A percentile compares a stretch with the other conserved stretches of the same genome.
Evolutionary conservation across 2,888 invertebrate genomes (phyloP).

Genomic region (Ernsta delagoae): DNA sequence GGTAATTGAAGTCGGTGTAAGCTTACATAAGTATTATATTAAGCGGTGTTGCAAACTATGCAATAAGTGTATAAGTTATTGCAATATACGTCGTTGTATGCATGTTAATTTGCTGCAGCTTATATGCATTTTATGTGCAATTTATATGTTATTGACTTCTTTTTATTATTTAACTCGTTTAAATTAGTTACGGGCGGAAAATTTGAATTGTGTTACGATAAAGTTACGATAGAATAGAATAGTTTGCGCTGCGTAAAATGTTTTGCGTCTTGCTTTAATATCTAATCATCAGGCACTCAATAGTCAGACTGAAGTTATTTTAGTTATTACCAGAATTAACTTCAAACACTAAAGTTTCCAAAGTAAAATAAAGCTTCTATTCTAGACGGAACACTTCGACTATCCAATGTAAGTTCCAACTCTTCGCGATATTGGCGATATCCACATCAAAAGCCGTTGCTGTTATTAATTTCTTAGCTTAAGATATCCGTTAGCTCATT

Average conservation of each 20-base stretch:
- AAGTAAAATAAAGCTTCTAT: no score
- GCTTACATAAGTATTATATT: conserved; percentile 26
- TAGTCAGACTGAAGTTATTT: no score
- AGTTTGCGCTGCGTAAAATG: no score
- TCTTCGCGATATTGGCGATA: no score
- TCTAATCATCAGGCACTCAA: no score
- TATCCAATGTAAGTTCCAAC: no score
- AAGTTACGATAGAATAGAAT: no score
- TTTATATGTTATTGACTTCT: conserved; percentile 13
- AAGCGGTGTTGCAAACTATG: conserved; percentile 25
- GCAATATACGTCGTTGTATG: conserved; percentile 23
- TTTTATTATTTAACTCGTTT: conserved; percentile 1
- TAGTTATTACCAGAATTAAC: no score
- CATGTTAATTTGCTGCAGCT: conserved; percentile 29
- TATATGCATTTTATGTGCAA: conserved; percentile 20
- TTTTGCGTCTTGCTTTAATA: no score
- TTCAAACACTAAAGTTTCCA: no score
- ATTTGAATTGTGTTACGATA: not conserved
- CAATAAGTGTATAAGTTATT: conserved; percentile 19
- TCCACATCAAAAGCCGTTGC: not conserved
- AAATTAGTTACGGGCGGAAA: not conserved
- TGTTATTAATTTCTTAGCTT: not conserved
- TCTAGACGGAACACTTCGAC: not conserved
- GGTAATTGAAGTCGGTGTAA: conserved; percentile 20
- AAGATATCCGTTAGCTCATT: conserved; percentile 4